phyloP scores from a whole-genome alignment of 1,140 invertebrate genomes.

The Bicyclus anynana region DNA sequence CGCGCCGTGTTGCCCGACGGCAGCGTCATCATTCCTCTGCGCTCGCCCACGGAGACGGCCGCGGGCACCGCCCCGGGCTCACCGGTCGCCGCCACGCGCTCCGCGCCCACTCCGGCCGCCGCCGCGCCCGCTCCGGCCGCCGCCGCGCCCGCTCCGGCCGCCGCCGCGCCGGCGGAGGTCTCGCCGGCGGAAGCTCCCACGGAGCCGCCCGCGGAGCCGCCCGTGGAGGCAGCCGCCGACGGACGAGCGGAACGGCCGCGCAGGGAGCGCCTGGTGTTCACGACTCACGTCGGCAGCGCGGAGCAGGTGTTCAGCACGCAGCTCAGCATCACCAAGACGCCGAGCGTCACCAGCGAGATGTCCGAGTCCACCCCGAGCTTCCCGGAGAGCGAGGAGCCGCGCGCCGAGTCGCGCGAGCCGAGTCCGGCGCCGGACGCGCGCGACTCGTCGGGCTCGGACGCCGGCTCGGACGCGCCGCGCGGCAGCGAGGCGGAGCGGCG shows the following conservation, averaged over 20 bases:
- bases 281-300: slow-evolving; percentile 60
- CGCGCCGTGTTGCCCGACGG: slow-evolving; percentile 69
- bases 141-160: not conserved
- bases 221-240: not conserved
- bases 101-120: slow-evolving; percentile 5
- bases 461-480: slow-evolving; percentile 80
- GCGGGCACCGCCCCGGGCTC: not conserved
- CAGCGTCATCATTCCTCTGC: slow-evolving; percentile 76
- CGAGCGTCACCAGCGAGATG: slow-evolving; percentile 64
- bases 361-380: slow-evolving; percentile 60
- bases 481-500: slow-evolving; percentile 82
- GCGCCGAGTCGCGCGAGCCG: slow-evolving; percentile 2
- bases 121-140: slow-evolving; percentile 51
- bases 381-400: slow-evolving; percentile 39
- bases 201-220: not conserved
- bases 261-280: slow-evolving; percentile 54
- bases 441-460: slow-evolving; percentile 88
- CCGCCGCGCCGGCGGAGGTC: not conserved
- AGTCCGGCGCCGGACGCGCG: slow-evolving; percentile 54
- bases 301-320: slow-evolving; percentile 69
- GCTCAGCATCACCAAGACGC: slow-evolving; percentile 69
- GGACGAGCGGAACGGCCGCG: slow-evolving; percentile 17
- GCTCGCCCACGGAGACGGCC: slow-evolving; percentile 70
- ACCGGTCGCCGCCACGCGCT: slow-evolving; percentile 8
- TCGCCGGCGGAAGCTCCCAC: not conserved